phyloP scores from a whole-genome alignment of 2,888 invertebrate genomes.

The Drosophila subsilvestris region DNA sequence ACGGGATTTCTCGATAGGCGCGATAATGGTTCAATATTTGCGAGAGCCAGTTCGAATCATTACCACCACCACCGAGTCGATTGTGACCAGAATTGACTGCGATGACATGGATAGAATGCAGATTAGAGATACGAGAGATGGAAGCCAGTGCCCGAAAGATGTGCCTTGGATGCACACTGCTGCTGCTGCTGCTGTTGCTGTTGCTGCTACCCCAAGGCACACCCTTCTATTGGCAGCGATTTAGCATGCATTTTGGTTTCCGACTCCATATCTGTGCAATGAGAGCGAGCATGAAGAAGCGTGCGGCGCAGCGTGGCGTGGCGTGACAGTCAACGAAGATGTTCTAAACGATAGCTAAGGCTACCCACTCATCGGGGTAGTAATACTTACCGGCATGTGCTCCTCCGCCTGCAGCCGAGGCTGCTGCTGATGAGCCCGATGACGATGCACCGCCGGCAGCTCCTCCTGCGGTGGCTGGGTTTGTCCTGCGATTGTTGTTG shows the following conservation, averaged over 20 bases:
- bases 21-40: background rate
- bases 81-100: constrained; percentile 65
- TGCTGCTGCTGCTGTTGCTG: too few species aligned
- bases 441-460: background rate
- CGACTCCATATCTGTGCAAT: background rate
- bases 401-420: background rate
- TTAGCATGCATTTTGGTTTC: background rate
- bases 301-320: constrained; percentile 18
- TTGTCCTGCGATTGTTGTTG: constrained; percentile 40
- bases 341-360: background rate
- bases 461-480: constrained; percentile 6
- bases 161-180: too few species aligned
- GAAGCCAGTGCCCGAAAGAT: constrained; percentile 39
- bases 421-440: constrained; percentile 8
- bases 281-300: constrained; percentile 17
- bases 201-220: background rate
- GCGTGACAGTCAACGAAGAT: background rate
- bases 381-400: constrained; percentile 32
- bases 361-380: too few species aligned
- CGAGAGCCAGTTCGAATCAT: constrained; percentile 21
- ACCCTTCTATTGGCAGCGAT: background rate
- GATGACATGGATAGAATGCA: constrained; percentile 72
- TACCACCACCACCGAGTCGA: constrained; percentile 28
- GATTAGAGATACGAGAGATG: constrained; percentile 69
- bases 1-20: too few species aligned